Conservation (phyloP, 2,113 vertebrate genomes). For the Brevimyrus niger region DNA sequence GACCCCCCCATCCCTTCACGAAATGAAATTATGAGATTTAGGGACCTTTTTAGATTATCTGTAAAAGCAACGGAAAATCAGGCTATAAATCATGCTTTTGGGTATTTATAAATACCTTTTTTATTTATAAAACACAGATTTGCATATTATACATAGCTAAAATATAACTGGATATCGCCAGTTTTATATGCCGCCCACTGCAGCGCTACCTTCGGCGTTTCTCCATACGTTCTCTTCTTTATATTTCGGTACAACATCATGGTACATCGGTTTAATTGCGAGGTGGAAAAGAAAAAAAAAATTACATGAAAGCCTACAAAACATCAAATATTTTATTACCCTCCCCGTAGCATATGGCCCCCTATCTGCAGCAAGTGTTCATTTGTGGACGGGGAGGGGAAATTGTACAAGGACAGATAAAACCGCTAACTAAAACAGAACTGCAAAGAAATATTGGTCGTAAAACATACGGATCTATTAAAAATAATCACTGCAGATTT, state of each 20-base stretch:
- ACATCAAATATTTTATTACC: conserved; percentile 44
- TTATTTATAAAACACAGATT: neutral
- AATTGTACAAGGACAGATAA: conserved; percentile 57
- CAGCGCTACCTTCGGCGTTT: neutral
- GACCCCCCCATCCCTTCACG: too few relatives aligned
- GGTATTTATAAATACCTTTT: neutral
- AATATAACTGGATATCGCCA: neutral
- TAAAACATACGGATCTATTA: conserved; percentile 63
- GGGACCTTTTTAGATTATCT: neutral
- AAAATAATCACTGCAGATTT: conserved; percentile 58
- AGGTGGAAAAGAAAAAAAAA: conserved; percentile 46
- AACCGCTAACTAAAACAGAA: conserved; percentile 64
- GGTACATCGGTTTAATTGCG: conserved; percentile 42
- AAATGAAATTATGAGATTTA: neutral
- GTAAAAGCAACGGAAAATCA: neutral
- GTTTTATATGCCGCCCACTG: neutral
- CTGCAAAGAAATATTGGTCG: conserved; percentile 61
- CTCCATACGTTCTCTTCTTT: neutral
- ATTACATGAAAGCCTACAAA: conserved; percentile 54
- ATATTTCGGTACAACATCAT: neutral
- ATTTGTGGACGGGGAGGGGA: conserved; percentile 58
- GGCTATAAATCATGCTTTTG: neutral
- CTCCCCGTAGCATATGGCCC: conserved; percentile 62
- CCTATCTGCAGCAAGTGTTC: conserved; percentile 59
- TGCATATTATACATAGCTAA: neutral